Evolutionary conservation across 2,797 vertebrate species (phyloP), one percentile per base, ranked within the genome.

Genomic region (Propithecus perrieri): DNA sequence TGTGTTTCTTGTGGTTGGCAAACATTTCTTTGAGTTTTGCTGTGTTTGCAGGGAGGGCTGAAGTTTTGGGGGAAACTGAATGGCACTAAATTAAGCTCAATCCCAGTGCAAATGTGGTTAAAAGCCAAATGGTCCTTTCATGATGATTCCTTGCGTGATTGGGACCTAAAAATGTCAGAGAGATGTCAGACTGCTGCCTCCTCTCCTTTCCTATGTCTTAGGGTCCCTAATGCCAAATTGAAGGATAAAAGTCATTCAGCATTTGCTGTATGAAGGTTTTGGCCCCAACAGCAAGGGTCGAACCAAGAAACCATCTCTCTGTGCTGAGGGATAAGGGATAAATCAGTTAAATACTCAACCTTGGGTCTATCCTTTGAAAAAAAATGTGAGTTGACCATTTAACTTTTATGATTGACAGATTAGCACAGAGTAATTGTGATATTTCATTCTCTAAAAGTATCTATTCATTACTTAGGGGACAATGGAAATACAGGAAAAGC

Each of bases 21-120:
- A 96, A 97, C 87, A 89, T 90, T 95, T 91, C 76, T 91, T 88
- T 71, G 53, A 95, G 46, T 91, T 88, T 86, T 94, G 33, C 89
- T 90, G 55, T 93, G 65, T 63, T 88, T 97, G 50, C 74, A 80
- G 43, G 28, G n/a, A 91, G n/a, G 28, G 17, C 11, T 26, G 14
- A 95, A 79, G 28, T 43, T 71, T 92, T 9, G 2, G 14, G 43
- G 4, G 0, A 4, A 63, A 57, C 14, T 26, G 14, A 85, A 53
- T 1, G 71, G 15, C 38, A 63, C 12, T 87, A 67, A 94, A 94
- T 96, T 97, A 84, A 93, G 83, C 69, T 85, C 71, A 85, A 35
- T 91, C 43, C 63, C 59, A 59, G 61, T 65, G 53, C 26, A 89
- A 91, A 87, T n/a, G 14, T 63, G 61, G 9, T 85, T 87, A 89